phyloP scores from a whole-genome alignment of 2,888 invertebrate genomes.

The Noctua comes region DNA sequence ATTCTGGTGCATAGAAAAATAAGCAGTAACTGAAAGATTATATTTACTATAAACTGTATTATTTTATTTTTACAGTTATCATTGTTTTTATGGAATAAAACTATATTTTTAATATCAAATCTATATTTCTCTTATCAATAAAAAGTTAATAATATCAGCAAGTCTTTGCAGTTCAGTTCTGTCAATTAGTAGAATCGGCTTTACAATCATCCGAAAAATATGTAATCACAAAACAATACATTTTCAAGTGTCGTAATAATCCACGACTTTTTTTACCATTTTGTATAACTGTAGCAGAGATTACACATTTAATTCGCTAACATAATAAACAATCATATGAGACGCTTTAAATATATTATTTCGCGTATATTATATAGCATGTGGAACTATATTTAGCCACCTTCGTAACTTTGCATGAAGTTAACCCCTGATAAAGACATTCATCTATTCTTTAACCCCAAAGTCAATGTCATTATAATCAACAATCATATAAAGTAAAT shows the following conservation, averaged over 20 bases:
- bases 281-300: conserved; percentile 28
- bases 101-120: conserved; percentile 74
- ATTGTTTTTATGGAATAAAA: conserved; percentile 72
- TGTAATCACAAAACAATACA: conserved; percentile 21
- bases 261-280: conserved; percentile 1
- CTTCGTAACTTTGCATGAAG: conserved; percentile 31
- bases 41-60: conserved; percentile 70
- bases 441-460: conserved; percentile 2
- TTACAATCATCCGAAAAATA: conserved; percentile 49
- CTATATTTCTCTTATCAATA: conserved; percentile 72
- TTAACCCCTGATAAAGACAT: conserved; percentile 11
- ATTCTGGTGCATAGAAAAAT: conserved; percentile 77
- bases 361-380: conserved; percentile 12
- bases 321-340: conserved; percentile 18
- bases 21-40: conserved; percentile 74
- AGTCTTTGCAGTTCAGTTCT: conserved; percentile 56
- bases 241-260: conserved; percentile 9
- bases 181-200: conserved; percentile 61
- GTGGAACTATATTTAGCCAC: conserved; percentile 16
- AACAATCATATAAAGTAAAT: conserved; percentile 66
- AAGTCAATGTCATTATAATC: conserved; percentile 46
- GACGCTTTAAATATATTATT: conserved; percentile 34
- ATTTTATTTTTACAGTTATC: conserved; percentile 62
- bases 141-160: conserved; percentile 56
- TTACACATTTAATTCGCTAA: conserved; percentile 25